Conservation (phyloP, 1,140 invertebrate genomes). For the Calephelis virginiensis region DNA sequence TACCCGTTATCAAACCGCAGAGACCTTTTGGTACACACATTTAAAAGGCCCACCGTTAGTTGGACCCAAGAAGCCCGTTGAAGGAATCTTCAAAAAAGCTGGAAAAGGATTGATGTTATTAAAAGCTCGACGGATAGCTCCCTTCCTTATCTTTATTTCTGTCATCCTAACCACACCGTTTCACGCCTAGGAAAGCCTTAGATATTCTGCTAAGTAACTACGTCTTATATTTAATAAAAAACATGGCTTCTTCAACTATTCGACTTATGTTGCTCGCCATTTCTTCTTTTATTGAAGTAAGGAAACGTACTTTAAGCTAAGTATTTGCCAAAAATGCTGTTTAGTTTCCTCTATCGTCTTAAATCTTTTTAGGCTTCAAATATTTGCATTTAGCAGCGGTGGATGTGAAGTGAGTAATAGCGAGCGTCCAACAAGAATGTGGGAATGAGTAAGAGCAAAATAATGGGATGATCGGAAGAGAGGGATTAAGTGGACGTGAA, state of each 20-base stretch:
- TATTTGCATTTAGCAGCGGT: too few relatives aligned
- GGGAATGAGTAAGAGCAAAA: too few relatives aligned
- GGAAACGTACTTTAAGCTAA: slow-evolving; percentile 23
- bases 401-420: too few relatives aligned
- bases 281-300: slow-evolving; percentile 32
- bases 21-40: too few relatives aligned
- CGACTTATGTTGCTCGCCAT: slow-evolving; percentile 22
- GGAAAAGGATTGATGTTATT: slow-evolving; percentile 30
- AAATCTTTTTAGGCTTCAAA: too few relatives aligned
- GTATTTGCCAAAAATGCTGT: slow-evolving; percentile 36
- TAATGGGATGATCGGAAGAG: too few relatives aligned
- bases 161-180: slow-evolving; percentile 32
- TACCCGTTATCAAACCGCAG: too few relatives aligned
- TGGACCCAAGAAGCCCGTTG: too few relatives aligned
- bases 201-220: slow-evolving; percentile 20
- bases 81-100: slow-evolving; percentile 24
- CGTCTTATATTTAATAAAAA: slow-evolving; percentile 32
- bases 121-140: slow-evolving; percentile 21
- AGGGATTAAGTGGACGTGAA: too few relatives aligned
- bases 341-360: neutral
- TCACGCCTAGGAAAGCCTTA: slow-evolving; percentile 18
- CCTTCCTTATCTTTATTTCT: slow-evolving; percentile 28
- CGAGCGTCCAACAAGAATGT: too few relatives aligned
- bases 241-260: slow-evolving; percentile 23
- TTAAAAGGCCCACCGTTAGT: too few relatives aligned